Conservation (phyloP, 2,113 vertebrate genomes). For the Piaya cayana region DNA sequence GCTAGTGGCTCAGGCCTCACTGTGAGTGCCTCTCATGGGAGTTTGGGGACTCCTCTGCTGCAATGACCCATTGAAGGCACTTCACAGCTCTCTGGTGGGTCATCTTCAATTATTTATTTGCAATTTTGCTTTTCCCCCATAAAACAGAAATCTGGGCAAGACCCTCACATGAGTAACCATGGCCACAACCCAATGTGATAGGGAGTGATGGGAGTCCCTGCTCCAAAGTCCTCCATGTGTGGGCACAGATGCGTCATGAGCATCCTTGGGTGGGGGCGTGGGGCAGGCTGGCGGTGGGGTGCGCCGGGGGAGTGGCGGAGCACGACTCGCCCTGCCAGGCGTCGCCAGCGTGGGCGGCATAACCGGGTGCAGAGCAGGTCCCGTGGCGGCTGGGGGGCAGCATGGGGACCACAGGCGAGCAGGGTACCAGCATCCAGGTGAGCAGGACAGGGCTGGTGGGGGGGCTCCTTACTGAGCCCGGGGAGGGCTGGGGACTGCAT, state of each 20-base stretch:
- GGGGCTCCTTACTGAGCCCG: fast-evolving
- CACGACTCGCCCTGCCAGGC: not conserved
- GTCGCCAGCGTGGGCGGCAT: not conserved
- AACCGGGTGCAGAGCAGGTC: not conserved
- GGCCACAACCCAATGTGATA: fast-evolving
- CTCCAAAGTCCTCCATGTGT: not conserved
- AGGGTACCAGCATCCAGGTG: slow-evolving; percentile 15
- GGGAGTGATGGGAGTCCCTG: fast-evolving
- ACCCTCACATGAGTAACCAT: fast-evolving
- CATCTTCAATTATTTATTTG: not conserved
- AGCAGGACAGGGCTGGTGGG: not conserved
- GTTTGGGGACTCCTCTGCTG: not conserved
- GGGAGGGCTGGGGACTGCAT: not conserved
- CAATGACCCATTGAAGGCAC: fast-evolving
- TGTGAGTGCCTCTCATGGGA: fast-evolving
- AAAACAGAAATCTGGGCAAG: not conserved
- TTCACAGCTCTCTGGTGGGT: fast-evolving
- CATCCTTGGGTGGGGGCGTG: not conserved
- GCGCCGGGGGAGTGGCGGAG: not conserved
- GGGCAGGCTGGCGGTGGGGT: not conserved
- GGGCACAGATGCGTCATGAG: not conserved
- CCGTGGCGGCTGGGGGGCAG: not conserved
- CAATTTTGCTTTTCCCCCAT: not conserved
- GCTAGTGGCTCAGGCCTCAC: not conserved
- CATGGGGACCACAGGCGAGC: not conserved